A percentile compares a stretch with the other conserved stretches of the same genome.
These are phyloP conservation scores for Ferrisia virgata DNA, from an alignment of 2,888 invertebrate genomes.

Conservation along the genomic window DNA sequence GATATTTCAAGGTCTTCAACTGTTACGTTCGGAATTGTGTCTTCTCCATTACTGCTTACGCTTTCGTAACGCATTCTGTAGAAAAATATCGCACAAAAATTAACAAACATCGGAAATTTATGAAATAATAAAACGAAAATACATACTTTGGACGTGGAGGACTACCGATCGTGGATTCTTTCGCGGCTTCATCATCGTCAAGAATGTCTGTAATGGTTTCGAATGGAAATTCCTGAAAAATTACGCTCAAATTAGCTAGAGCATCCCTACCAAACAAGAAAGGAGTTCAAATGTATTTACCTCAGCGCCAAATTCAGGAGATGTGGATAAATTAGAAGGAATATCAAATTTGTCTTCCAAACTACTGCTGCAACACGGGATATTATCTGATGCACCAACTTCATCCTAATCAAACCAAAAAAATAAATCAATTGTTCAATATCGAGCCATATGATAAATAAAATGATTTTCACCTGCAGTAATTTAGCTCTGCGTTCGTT, in stretches of 20 bases:
- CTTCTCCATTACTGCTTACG: constrained; percentile 51
- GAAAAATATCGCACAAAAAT: not conserved
- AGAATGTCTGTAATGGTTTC: not conserved
- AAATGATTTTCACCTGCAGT: not conserved
- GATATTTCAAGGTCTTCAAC: constrained; percentile 54
- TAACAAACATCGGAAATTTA: not conserved
- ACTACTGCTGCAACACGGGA: constrained; percentile 4
- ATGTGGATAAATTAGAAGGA: not conserved
- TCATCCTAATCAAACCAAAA: not conserved
- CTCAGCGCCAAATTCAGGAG: not conserved
- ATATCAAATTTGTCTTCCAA: not conserved
- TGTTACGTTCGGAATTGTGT: constrained; percentile 47
- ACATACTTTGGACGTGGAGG: not conserved
- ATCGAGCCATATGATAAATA: not conserved
- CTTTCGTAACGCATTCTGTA: constrained; percentile 51
- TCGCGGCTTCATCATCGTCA: not conserved
- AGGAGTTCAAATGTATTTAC: too few relatives aligned
- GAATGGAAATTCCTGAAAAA: constrained; percentile 1
- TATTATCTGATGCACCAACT: not conserved
- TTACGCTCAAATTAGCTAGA: not conserved
- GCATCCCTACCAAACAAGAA: too few relatives aligned
- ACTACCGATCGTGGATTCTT: not conserved
- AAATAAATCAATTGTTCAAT: not conserved
- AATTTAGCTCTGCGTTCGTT: constrained; percentile 56
- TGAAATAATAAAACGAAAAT: not conserved